Evolutionary conservation across 2,113 vertebrate genomes (phyloP), one percentile per base, ranked within the genome.

Genomic region (Sylvia atricapilla): DNA sequence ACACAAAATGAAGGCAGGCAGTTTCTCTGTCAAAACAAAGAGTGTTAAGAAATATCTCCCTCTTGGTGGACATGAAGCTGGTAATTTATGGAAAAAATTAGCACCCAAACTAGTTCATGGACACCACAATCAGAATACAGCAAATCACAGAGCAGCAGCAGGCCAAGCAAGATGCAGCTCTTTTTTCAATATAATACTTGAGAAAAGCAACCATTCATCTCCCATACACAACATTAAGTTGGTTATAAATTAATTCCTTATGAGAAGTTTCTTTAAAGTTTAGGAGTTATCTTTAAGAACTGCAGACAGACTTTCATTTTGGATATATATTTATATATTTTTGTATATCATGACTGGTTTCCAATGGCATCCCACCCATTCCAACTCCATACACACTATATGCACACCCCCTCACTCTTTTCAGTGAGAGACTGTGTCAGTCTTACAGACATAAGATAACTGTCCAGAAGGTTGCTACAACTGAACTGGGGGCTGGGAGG

Each of bases 401-500:
- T 6, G 33, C 7, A 13, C 28, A 52, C 3, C 5, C 7, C 16
- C 37, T 70, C 43, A 10, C 8, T 13, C 33, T 9, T 33, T 68
- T 47, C 12, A 46, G 35, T 3, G 3, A 74, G 13, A 78, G 19
- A 13, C 17, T 41, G 52, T 27, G 33, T 10, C 33, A 68, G n/a
- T 44, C 69, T 47, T 56, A 33, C 13, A 66, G 21, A 64, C 16
- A 63, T 62, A 77, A 19, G 19, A 0, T n/a, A 64, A 87, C 14
- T 53, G 19, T 60, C 55, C 50, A 74, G 56, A 70, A 81, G 47
- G 43, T 68, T 46, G 15, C 13, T 58, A 44, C 27, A 59, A 56
- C 8, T 66, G 21, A 52, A 56, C 0, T 18, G 8, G 6, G 5
- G 3, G n/a, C 17, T 15, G 39, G 5, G 11, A 25, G n/a, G 7